Percentiles rank a stretch among this genome's conserved stretches.
phyloP scores from a whole-genome alignment of 2,113 vertebrate genomes.

The Glareola pratincola region DNA sequence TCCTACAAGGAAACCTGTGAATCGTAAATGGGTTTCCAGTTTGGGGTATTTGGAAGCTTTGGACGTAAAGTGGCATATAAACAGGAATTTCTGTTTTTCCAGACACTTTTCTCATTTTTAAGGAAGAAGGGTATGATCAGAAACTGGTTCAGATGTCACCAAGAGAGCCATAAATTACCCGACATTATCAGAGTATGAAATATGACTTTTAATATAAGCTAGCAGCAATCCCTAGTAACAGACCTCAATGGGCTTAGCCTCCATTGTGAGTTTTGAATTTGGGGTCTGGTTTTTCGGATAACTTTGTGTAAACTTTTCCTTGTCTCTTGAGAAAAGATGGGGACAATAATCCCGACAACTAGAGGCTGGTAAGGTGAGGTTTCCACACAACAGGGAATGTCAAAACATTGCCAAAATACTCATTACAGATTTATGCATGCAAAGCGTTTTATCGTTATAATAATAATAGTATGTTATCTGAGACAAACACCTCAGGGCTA shows the following conservation, averaged over 20 bases:
- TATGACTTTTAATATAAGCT: accelerated
- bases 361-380: background rate
- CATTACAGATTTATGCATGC: background rate
- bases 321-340: too few species aligned
- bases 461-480: background rate
- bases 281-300: background rate
- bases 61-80: background rate
- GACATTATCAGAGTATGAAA: background rate
- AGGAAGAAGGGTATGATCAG: accelerated
- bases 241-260: background rate
- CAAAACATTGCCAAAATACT: background rate
- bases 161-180: background rate
- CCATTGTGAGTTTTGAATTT: accelerated
- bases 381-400: background rate
- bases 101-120: background rate
- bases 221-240: too few species aligned
- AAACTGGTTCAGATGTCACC: background rate
- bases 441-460: background rate
- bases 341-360: background rate
- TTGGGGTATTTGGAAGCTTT: background rate
- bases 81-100: background rate
- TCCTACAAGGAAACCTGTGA: background rate
- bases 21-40: background rate
- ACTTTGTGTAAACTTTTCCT: background rate
- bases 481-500: background rate